Evolutionary conservation across 2,797 vertebrate species (phyloP), one percentile per base, ranked within the genome.

Genomic region (Coregonus sp.): DNA sequence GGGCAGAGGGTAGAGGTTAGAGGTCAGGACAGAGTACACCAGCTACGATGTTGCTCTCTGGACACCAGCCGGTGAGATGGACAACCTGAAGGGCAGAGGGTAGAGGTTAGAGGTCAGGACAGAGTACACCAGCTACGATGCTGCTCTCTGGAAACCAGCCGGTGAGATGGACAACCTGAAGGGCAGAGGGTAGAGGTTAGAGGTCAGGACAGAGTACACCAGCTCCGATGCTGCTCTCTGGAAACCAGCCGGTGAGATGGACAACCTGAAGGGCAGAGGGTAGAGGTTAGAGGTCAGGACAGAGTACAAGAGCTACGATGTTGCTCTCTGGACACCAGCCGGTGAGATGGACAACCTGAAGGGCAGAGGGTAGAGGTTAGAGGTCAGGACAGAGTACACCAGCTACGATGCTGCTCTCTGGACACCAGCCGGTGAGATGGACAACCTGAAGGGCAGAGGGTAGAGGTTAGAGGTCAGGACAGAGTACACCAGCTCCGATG

Each of bases 41-140:
- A 99, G 91, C 93, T 97, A 80, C 96, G 92, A 90, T 99, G 97
- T 87, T 99, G 98, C 85, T 99, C 98, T 79, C 94, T 94, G 83
- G 94, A 96, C 67, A 99, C 98, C 87, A 96, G 89, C 82, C 95
- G 92, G 91, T 95, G 94, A 20, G 96, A 37, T 5, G 35, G 35
- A 37, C 35, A 25, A 18, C 33, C 59, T 20, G 35, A 25, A 25
- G 25, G 25, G 25, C 25, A 25, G 25, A 11, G 37, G 37, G 7
- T 18, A 37, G 47, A 31, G 74, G 15, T 74, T 14, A 81, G 16
- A 74, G 37, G 37, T 37, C 37, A 37, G 37, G 5, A 37, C 37
- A 37, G 37, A 37, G 37, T 37, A 37, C 37, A 37, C 37, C 37
- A 37, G 37, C 37, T 37, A 5, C 37, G 0, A 37, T 37, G 37